Evolutionary conservation across 2,113 vertebrate species (phyloP).

Genomic region (Aldabrachelys gigantea): DNA sequence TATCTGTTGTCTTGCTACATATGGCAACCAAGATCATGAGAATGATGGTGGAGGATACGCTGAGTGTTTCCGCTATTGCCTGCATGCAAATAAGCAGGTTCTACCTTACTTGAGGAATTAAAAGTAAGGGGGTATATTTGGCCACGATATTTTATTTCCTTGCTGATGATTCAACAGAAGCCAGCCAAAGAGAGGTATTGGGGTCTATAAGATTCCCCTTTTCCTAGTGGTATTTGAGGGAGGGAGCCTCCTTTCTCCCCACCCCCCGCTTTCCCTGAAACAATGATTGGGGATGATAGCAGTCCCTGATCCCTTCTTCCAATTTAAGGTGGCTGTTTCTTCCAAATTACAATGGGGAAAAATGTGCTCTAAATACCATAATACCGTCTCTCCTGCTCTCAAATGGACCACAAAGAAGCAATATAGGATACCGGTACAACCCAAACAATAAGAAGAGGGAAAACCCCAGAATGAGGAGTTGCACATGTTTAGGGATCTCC

Average conservation of each 20-base stretch:
- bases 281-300: neutral
- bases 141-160: neutral
- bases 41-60: neutral
- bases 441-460: neutral
- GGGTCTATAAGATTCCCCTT: neutral
- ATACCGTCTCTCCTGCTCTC: neutral
- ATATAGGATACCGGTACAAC: neutral
- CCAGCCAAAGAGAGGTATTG: neutral
- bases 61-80: neutral
- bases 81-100: neutral
- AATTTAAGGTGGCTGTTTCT: neutral
- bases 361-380: neutral
- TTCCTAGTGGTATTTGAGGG: neutral
- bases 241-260: neutral
- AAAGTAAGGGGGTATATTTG: neutral
- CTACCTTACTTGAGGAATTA: neutral
- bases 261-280: neutral
- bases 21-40: neutral
- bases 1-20: neutral
- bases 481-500: neutral
- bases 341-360: neutral
- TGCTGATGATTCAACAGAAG: neutral
- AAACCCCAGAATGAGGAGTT: neutral
- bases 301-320: neutral
- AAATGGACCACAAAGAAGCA: neutral